Evolutionary conservation across 2,797 vertebrate genomes (phyloP), one percentile per base, ranked within the genome.

Genomic region (Arvicola amphibius): DNA sequence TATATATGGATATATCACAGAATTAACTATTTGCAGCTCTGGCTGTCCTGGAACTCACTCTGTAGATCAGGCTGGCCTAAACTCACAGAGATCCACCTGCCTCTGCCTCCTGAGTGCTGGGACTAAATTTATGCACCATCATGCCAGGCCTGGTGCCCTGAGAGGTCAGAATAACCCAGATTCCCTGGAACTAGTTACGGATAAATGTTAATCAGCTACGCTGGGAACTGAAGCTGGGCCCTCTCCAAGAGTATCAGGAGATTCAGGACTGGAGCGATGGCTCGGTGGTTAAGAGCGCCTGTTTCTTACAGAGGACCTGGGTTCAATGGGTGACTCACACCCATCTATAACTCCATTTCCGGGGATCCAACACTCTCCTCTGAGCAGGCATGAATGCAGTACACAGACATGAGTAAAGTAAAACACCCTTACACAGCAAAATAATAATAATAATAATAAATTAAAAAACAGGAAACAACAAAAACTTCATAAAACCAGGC

Each of bases 1-100:
- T 63, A 37, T 10, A 56, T 37, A 81, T 61, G 34, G 11, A 61
- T 40, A 89, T 78, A 80, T 48, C 53, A 93, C 12, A 48, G 56
- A 85, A 91, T 73, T 95, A 92, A 89, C 9, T 80, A 53, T 48
- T 94, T 94, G 27, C 29, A 32, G 65, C 65, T 17, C 32, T 63
- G 59, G 37, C 59, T 84, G 16, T 63, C 37, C 27, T 40, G 5
- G 56, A 84, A 69, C 80, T 83, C n/a, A 43, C 27, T 63, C 61
- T 84, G 59, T 63, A 84, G 27, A 19, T 8, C 37, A 43, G 27
- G 12, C 6, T 37, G 79, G 37, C 6, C 53, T 59, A 3, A 81
- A 81, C 53, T 59, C 53, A 80, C 63, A 67, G 53, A 81, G 53
- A 81, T 81, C 53, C 6, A 4, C n/a, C 37, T 84, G 59, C 59